phyloP scores from a whole-genome alignment of 2,113 vertebrate species.

The Willisornis vidua region DNA sequence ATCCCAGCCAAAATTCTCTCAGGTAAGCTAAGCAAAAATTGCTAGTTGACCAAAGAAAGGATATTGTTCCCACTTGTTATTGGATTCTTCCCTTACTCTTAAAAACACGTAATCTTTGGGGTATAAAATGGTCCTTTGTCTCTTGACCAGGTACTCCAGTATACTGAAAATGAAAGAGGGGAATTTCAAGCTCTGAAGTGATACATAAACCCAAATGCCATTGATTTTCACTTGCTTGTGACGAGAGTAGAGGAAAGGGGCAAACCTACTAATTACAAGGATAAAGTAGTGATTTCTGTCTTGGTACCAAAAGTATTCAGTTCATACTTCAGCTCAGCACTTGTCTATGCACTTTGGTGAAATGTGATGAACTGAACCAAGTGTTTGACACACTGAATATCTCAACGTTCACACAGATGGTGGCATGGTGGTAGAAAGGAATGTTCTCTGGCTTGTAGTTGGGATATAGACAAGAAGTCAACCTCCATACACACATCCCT shows the following conservation, averaged over 20 bases:
- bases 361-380: not conserved
- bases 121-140: not conserved
- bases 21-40: not conserved
- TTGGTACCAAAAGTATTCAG: not conserved
- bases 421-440: not conserved
- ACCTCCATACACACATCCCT: not conserved
- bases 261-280: not conserved
- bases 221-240: not conserved
- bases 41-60: not conserved
- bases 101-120: not conserved
- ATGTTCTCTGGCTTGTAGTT: not conserved
- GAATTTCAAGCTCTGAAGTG: not conserved
- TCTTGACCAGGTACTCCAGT: not conserved
- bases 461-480: not conserved
- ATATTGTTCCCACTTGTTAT: not conserved
- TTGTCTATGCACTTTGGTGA: not conserved
- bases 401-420: not conserved
- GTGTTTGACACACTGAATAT: not conserved
- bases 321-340: not conserved
- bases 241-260: not conserved
- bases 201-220: not conserved
- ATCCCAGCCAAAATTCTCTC: not conserved
- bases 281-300: not conserved
- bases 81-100: not conserved
- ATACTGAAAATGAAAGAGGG: not conserved